Percentiles rank a stretch among this genome's conserved stretches.
These are phyloP conservation scores for Hippolais icterina DNA, from an alignment of 2,113 vertebrate species.

Conservation along the genomic window DNA sequence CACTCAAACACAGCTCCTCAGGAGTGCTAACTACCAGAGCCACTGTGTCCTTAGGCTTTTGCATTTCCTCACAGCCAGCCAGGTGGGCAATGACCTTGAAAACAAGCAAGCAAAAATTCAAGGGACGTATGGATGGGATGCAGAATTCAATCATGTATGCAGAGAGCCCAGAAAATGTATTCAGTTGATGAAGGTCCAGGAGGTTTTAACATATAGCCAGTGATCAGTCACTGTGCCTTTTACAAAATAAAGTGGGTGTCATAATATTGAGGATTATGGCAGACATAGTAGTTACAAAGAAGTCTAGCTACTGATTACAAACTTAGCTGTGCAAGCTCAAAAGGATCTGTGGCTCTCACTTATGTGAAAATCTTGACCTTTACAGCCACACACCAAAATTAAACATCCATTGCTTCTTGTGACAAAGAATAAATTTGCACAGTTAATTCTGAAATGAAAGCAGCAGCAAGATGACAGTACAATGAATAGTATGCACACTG, in stretches of 20 bases:
- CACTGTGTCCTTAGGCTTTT: not conserved
- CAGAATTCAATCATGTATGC: not conserved
- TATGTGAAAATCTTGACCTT: not conserved
- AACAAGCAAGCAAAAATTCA: not conserved
- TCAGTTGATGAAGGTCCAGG: not conserved
- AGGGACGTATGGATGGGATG: not conserved
- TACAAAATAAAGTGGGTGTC: not conserved
- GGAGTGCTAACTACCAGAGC: not conserved
- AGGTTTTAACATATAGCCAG: not conserved
- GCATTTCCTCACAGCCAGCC: not conserved
- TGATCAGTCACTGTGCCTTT: not conserved
- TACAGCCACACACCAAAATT: not conserved
- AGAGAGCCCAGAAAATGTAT: not conserved
- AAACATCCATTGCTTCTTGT: not conserved
- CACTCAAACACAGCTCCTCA: not conserved
- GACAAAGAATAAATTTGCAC: not conserved
- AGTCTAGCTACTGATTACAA: not conserved
- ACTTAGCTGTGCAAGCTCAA: not conserved
- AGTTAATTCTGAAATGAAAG: conserved; percentile 1
- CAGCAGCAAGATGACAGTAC: not conserved
- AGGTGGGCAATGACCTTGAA: not conserved
- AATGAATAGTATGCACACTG: not conserved
- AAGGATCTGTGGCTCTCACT: not conserved
- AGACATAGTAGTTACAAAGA: not conserved
- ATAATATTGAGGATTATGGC: not conserved